Evolutionary conservation across 53 echinoderm and acorn worm species (phyloP).

Genomic region (Antedon mediterranea): DNA sequence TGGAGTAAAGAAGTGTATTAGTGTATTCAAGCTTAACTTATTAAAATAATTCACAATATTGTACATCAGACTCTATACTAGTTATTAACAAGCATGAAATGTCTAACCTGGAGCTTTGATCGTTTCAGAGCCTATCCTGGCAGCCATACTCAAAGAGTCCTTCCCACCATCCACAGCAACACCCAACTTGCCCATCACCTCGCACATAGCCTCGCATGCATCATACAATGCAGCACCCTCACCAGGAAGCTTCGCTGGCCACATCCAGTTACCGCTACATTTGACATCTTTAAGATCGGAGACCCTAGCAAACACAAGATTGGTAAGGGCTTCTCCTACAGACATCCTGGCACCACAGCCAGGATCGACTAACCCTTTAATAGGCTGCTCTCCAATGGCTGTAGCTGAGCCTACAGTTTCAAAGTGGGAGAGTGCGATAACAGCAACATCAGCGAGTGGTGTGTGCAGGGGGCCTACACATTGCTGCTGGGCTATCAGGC

Average conservation of each 20-base stretch:
- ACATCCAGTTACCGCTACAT: slow-evolving; percentile 99
- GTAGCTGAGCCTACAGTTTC: slow-evolving; percentile 84
- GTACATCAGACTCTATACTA: too few relatives aligned
- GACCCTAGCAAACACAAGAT: slow-evolving; percentile 86
- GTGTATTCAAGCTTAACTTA: too few relatives aligned
- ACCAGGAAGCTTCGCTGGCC: slow-evolving; percentile 93
- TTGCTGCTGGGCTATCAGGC: slow-evolving; percentile 90
- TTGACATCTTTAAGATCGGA: slow-evolving; percentile 81
- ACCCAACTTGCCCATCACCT: slow-evolving; percentile 72
- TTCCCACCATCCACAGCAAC: slow-evolving; percentile 90
- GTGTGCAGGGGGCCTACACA: slow-evolving; percentile 97
- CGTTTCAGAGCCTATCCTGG: slow-evolving; percentile 64
- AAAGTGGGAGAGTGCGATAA: slow-evolving; percentile 85
- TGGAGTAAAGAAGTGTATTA: too few relatives aligned
- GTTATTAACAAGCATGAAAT: too few relatives aligned
- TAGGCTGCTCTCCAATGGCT: slow-evolving; percentile 88
- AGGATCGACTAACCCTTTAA: slow-evolving; percentile 80
- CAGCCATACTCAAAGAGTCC: slow-evolving; percentile 94
- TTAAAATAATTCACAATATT: too few relatives aligned
- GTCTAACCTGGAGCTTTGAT: slow-evolving; percentile 93
- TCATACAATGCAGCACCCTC: slow-evolving; percentile 88
- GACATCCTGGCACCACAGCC: slow-evolving; percentile 82
- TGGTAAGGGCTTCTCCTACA: slow-evolving; percentile 80
- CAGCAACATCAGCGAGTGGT: slow-evolving; percentile 91
- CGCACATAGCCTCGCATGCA: slow-evolving; percentile 87